Evolutionary conservation across 2,888 invertebrate genomes (phyloP).

Genomic region (Drosophila yooni): DNA sequence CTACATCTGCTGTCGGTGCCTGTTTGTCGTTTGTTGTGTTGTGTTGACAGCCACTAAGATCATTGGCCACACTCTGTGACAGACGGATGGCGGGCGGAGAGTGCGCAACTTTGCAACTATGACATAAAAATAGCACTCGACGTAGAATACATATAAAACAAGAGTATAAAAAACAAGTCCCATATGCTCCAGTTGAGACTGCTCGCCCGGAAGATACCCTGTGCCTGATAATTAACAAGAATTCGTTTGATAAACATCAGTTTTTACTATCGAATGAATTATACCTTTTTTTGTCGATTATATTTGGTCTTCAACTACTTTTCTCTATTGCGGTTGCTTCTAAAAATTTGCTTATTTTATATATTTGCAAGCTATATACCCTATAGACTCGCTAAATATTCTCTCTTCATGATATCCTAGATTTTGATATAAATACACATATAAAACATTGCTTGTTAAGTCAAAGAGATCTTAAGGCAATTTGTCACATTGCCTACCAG

Average conservation of each 20-base stretch:
- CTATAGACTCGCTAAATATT: not conserved
- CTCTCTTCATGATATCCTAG: slow-evolving; percentile 2
- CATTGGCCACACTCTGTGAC: slow-evolving; percentile 64
- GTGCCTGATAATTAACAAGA: not conserved
- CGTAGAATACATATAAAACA: slow-evolving; percentile 34
- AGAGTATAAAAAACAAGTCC: slow-evolving; percentile 24
- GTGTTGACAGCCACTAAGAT: slow-evolving; percentile 70
- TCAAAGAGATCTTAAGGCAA: slow-evolving; percentile 16
- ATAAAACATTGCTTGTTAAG: slow-evolving; percentile 13
- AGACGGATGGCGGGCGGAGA: slow-evolving; percentile 24
- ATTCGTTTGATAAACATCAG: not conserved
- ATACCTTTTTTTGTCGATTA: not conserved
- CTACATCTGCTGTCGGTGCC: slow-evolving; percentile 39
- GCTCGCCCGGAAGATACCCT: not conserved
- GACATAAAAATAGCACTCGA: slow-evolving; percentile 63
- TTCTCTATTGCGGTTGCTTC: not conserved
- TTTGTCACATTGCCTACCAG: slow-evolving; percentile 26
- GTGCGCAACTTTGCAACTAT: slow-evolving; percentile 71
- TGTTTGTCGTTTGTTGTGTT: slow-evolving; percentile 2
- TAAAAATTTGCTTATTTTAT: not conserved
- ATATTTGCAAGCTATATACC: not conserved
- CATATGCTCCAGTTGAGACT: not conserved
- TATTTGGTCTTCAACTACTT: not conserved
- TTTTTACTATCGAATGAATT: not conserved
- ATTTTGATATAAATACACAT: slow-evolving; percentile 29